Evolutionary conservation across 1,140 invertebrate species (phyloP).

Genomic region (Hycleus phaleratus): DNA sequence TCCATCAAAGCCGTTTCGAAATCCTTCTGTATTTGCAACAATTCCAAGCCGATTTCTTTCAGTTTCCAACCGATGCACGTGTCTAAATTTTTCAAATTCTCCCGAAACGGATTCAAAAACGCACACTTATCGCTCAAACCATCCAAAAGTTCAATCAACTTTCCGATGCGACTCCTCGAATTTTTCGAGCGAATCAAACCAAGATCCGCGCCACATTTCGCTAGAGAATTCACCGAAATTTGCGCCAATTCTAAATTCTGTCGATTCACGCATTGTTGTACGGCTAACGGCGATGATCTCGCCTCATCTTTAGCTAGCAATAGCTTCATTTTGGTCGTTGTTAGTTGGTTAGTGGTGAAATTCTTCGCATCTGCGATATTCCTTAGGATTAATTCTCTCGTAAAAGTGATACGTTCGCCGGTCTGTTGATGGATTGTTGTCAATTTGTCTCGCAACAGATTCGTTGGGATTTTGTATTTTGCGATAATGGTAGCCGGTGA

Average conservation of each 20-base stretch:
- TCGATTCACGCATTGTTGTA: background rate
- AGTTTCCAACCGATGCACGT: background rate
- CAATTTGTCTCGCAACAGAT: background rate
- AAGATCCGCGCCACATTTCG: background rate
- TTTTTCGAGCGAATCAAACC: background rate
- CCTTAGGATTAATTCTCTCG: background rate
- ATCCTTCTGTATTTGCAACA: background rate
- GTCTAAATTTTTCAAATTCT: background rate
- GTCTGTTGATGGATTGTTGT: background rate
- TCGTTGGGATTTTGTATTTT: background rate
- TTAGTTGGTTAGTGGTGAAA: background rate
- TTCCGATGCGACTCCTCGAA: background rate
- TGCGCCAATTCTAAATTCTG: background rate
- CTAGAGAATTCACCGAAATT: background rate
- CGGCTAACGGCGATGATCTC: background rate
- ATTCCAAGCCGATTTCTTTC: background rate
- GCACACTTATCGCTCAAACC: background rate
- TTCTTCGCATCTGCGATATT: constrained; percentile 1
- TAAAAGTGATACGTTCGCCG: background rate
- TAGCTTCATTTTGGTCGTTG: background rate
- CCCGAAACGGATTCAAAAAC: background rate
- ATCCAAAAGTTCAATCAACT: background rate
- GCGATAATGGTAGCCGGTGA: background rate
- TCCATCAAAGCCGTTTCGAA: background rate
- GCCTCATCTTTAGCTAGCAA: background rate